Evolutionary conservation across 30 jellyfish, hydroid and myxozoan species (phyloP), one percentile per base, ranked within the genome.

Genomic region (Sanderia malayensis): DNA sequence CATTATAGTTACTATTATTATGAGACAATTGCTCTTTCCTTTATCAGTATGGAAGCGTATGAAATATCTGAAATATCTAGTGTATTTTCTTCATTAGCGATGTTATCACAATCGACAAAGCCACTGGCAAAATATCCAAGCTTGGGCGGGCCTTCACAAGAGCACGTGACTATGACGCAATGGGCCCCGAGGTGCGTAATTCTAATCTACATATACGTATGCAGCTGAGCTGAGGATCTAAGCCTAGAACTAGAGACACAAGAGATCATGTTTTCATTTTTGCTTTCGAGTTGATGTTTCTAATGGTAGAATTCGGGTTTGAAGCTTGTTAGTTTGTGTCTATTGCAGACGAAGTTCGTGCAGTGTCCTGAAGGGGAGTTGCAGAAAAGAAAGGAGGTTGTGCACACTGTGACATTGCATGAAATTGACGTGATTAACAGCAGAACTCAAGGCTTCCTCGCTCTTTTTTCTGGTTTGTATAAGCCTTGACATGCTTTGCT

Each of bases 341-440:
- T n/a, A 17, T 73, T 58, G 23, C 76, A 92, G 99, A 93, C 99
- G 1, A 93, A 93, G 61, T 93, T 84, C 57, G 99, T 93, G 1
- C 96, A 85, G 44, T 93, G 99, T 46, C 99, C 99, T 0, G 99
- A 93, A 61, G 99, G 99, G 24, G 99, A 93, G 69, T 60, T 93
- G 17, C 96, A 85, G 73, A 93, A 93, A 53, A 82, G 96, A 41
- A 93, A 85, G 74, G 96, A 85, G 71, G 99, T 93, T 46, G 96
- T 87, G 11, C 99, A 93, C 74, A 93, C 99, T 0, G 96, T 93
- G 19, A 86, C 97, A 1, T 53, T 93, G 15, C 99, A 93, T 86
- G 99, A 93, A 67, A 85, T 93, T 44, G 99, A 93, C 61, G 99
- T 93, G 85, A 93, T 93, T 55, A 93, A 93, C 58, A 85, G 96